phyloP scores from a whole-genome alignment of 92 coral and sea anemone genomes.

The Meandrina meandrites region DNA sequence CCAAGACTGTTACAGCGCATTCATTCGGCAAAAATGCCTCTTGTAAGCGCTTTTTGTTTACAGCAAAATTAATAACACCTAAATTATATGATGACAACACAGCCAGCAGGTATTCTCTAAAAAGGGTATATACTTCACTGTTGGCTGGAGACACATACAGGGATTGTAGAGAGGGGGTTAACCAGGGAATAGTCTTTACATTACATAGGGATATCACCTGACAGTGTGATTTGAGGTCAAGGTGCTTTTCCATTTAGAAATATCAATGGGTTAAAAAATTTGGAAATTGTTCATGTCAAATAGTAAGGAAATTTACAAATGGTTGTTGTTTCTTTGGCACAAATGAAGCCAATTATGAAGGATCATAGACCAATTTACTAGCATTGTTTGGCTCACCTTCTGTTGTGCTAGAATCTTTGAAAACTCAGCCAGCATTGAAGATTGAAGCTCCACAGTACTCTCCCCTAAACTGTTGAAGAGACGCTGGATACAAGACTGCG shows the following conservation, averaged over 20 bases:
- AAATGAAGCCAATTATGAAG: neutral
- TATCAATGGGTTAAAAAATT: neutral
- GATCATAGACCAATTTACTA: neutral
- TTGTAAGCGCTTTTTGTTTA: too few species aligned
- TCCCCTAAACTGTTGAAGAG: constrained; percentile 61
- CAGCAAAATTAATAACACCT: too few species aligned
- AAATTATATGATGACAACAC: neutral
- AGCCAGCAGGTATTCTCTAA: neutral
- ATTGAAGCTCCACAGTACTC: constrained; percentile 71
- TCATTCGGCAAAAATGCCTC: neutral
- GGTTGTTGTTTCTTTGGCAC: neutral
- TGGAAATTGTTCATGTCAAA: neutral
- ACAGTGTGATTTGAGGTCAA: neutral
- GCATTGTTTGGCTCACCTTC: constrained; percentile 49
- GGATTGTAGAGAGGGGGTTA: neutral
- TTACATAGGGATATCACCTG: neutral
- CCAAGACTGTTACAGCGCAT: neutral
- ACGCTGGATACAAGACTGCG: constrained; percentile 67
- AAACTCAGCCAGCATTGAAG: constrained; percentile 75
- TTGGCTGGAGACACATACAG: neutral
- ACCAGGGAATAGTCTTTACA: neutral
- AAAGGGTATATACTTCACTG: neutral
- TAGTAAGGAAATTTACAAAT: neutral
- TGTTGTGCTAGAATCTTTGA: constrained; percentile 68
- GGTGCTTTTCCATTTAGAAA: neutral